These are phyloP conservation scores for Scaptomyza reducta DNA, from an alignment of 2,888 invertebrate genomes.

Conservation along the genomic window DNA sequence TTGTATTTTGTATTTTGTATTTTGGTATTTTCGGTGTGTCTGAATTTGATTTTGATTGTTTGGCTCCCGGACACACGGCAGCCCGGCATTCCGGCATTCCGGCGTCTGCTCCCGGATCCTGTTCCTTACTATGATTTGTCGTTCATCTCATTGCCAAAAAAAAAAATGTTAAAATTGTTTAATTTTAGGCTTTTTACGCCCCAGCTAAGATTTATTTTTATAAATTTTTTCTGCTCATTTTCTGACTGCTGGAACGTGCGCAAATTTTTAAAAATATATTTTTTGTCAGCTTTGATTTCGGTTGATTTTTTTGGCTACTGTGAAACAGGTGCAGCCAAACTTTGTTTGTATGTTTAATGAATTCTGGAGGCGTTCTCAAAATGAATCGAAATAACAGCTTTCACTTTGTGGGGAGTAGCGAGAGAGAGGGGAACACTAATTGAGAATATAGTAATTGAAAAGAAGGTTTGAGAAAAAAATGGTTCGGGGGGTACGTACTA, in stretches of 20 bases:
- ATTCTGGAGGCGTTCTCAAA: conserved; percentile 11
- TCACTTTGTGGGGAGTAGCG: not conserved
- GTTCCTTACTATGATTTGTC: conserved; percentile 50
- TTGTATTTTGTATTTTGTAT: not conserved
- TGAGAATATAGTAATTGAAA: conserved; percentile 6
- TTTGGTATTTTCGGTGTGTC: conserved; percentile 24
- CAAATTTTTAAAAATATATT: conserved; percentile 45
- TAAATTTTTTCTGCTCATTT: conserved; percentile 4
- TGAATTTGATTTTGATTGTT: conserved; percentile 81
- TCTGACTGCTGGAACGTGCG: conserved; percentile 46
- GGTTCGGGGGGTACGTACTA: too few relatives aligned
- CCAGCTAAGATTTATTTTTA: conserved; percentile 22
- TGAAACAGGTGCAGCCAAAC: conserved; percentile 43
- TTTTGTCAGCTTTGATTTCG: conserved; percentile 31
- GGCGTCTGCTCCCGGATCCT: not conserved
- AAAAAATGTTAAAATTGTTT: conserved; percentile 63
- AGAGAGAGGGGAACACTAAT: not conserved
- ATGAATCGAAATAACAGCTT: conserved; percentile 20
- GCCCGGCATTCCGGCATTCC: conserved; percentile 15
- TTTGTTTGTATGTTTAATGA: conserved; percentile 34
- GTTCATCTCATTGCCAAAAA: conserved; percentile 38
- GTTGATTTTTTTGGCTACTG: conserved; percentile 34
- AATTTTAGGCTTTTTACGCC: conserved; percentile 65
- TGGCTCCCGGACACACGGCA: conserved; percentile 58
- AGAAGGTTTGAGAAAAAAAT: too few relatives aligned